Evolutionary conservation across 37 sponge, comb jelly and placozoan species (phyloP), one percentile per base, ranked within the genome.

Genomic region (Oscarella lobularis): DNA sequence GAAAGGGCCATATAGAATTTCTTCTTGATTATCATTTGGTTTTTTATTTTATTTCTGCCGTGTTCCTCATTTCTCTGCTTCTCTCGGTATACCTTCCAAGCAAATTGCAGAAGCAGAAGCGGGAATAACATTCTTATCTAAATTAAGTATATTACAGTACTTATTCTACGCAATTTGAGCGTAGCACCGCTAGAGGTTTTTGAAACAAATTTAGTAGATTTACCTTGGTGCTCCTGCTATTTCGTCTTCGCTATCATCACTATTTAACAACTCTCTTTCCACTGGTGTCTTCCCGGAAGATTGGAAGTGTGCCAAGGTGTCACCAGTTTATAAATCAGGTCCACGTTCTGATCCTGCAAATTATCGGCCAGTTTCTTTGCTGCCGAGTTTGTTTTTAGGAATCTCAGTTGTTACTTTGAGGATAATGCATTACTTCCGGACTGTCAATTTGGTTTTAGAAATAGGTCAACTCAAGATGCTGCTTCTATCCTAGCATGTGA

Each of bases 371-470:
- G 30, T 69, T 6, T 69, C 72, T 29, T 20, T 69, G 9, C 72
- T 69, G 6, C 30, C 72, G 20, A 9, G n/a, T 69, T 9, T 69
- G 20, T 14, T 29, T 69, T 31, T 69, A 29, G 72, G 30, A 29
- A 20, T 6, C 31, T 29, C 30, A 31, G 72, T 69, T 20, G 30
- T 6, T 14, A 14, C 72, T 48, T 48, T 20, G 60, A 48, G 20
- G 9, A 9, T 27, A 9, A 48, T 9, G 60, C 14, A 48, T 27
- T 74, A 31, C 75, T 74, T 3, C 75, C 31, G 20, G 5, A 31
- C 9, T 34, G 35, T 27, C 75, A 74, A 74, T 74, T 39, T 74
- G 75, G 75, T 5, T 74, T 74, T 74, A 31, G 29, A 30, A 34
- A 31, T 4, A 38, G 35, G 29, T 34, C 36, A 31, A 74, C 75